phyloP scores from a whole-genome alignment of 2,797 vertebrate genomes.

The Eleutherodactylus coqui region DNA sequence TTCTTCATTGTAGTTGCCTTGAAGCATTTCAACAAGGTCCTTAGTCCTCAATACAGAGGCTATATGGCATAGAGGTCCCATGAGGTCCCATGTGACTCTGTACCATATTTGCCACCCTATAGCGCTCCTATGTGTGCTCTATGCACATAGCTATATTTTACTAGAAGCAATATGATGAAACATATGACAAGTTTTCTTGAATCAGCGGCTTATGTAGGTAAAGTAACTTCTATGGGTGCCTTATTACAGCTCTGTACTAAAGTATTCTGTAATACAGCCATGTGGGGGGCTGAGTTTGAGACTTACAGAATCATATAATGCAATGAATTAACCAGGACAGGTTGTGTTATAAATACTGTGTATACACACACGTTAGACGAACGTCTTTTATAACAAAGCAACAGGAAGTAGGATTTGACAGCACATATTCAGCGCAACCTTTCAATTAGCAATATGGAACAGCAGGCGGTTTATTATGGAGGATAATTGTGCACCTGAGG shows the following conservation, averaged over 20 bases:
- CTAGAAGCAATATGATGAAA: too few species aligned
- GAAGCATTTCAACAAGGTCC: too few species aligned
- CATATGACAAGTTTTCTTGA: too few species aligned
- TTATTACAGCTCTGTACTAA: not conserved
- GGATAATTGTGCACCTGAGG: constrained; percentile 61
- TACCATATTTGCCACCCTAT: too few species aligned
- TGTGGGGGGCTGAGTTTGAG: not conserved
- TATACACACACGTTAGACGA: not conserved
- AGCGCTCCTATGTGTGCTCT: too few species aligned
- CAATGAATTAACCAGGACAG: not conserved
- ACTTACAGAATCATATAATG: not conserved
- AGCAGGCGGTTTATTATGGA: constrained; percentile 54
- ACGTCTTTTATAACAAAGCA: constrained; percentile 16
- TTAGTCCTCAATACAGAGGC: not conserved
- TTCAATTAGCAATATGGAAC: constrained; percentile 58
- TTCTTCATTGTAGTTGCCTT: too few species aligned
- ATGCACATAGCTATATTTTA: too few species aligned
- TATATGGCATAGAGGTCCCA: too few species aligned
- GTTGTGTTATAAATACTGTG: not conserved
- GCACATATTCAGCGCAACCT: constrained; percentile 29
- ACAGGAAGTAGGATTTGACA: constrained; percentile 39
- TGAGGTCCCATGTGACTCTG: too few species aligned
- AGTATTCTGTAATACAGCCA: too few species aligned
- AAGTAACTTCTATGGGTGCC: too few species aligned
- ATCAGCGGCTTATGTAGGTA: too few species aligned